phyloP scores from a whole-genome alignment of 1,140 invertebrate genomes.

The Cherax destructor region DNA sequence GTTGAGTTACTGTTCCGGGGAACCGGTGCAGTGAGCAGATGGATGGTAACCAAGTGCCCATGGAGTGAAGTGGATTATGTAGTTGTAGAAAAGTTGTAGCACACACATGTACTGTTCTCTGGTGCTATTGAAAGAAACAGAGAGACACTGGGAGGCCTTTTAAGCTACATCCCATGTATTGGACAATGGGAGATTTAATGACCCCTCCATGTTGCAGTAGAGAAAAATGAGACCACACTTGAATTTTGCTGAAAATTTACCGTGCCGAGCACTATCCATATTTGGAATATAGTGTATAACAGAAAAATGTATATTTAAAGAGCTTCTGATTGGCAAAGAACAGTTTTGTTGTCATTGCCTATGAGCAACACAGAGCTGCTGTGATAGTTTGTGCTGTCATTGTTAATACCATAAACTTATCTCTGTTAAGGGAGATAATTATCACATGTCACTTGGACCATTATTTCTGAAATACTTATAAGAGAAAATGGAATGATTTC shows the following conservation, averaged over 20 bases:
- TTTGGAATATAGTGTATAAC: background rate
- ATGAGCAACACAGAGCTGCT: background rate
- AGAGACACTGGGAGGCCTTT: background rate
- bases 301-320: too few relatives aligned
- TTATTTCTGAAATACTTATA: slow-evolving; percentile 7
- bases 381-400: slow-evolving; percentile 9
- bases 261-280: background rate
- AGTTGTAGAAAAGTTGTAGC: background rate
- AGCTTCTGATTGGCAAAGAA: background rate
- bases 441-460: background rate
- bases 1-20: background rate
- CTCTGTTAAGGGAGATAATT: background rate
- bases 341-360: background rate
- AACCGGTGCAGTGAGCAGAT: background rate
- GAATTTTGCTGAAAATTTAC: background rate
- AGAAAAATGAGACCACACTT: background rate
- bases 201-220: background rate
- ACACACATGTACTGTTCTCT: background rate
- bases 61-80: background rate
- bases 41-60: background rate
- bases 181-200: background rate
- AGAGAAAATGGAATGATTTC: slow-evolving; percentile 14
- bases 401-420: background rate
- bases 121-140: background rate
- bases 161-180: background rate